Evolutionary conservation across 35 echinoderm and acorn worm species (phyloP).

Genomic region (Nesometra sesokonis): DNA sequence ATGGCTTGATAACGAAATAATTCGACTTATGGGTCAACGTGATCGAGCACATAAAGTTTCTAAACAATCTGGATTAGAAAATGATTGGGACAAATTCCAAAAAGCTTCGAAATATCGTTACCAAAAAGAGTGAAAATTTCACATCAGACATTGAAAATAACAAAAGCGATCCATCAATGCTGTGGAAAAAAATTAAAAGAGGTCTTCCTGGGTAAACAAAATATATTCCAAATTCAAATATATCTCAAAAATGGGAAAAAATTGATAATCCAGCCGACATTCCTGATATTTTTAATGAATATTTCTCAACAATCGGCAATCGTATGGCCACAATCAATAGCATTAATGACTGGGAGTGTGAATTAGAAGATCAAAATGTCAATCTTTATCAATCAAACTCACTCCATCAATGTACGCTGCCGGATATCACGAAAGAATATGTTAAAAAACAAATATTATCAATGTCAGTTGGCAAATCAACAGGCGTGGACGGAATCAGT

Average conservation of each 20-base stretch:
- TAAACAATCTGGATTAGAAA: background rate
- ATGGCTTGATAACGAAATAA: background rate
- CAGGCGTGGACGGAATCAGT: background rate
- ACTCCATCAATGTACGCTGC: background rate
- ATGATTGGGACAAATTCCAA: conserved; percentile 15
- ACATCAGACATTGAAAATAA: conserved; percentile 12
- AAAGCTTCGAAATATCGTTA: conserved; percentile 1
- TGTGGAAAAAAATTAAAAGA: conserved; percentile 3
- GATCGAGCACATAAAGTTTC: background rate
- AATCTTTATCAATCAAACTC: background rate
- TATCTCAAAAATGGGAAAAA: background rate
- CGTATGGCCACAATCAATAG: background rate
- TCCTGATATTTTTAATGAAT: conserved; percentile 5
- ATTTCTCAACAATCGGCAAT: conserved; percentile 4
- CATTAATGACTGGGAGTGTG: background rate
- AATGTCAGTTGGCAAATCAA: conserved; percentile 1
- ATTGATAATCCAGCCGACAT: background rate
- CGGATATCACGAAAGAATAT: conserved; percentile 16
- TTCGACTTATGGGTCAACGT: background rate
- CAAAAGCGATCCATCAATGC: conserved; percentile 6
- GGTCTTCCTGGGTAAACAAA: background rate
- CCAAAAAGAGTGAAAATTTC: background rate
- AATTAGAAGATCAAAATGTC: background rate
- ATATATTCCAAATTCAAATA: conserved; percentile 2
- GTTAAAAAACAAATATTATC: conserved; percentile 4